A percentile compares a stretch with the other conserved stretches of the same genome.
Conservation (phyloP, 2,888 invertebrate genomes). For the Scaptomyza cyrtandrae region DNA sequence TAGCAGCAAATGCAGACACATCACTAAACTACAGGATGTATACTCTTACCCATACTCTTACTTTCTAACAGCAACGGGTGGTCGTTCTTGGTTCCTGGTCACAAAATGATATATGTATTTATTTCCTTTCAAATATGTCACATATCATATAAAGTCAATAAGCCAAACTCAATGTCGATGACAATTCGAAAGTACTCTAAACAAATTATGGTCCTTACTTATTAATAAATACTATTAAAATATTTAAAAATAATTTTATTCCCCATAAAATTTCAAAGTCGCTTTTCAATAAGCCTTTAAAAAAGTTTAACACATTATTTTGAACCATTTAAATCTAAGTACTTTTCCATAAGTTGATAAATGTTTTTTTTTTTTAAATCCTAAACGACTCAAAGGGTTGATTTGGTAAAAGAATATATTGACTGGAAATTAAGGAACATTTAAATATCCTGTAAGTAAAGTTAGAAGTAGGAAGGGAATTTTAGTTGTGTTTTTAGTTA, state of each 20-base stretch:
- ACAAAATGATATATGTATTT: conserved; percentile 83
- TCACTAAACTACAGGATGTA: conserved; percentile 78
- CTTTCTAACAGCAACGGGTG: conserved; percentile 74
- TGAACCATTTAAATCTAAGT: background rate
- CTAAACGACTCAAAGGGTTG: conserved; percentile 2
- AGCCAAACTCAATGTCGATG: background rate
- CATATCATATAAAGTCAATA: conserved; percentile 37
- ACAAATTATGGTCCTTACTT: background rate
- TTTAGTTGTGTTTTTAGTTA: no score
- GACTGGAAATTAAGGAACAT: background rate
- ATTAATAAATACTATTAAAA: conserved; percentile 11
- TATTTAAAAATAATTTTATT: background rate
- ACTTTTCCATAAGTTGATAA: conserved; percentile 4
- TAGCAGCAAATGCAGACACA: conserved; percentile 49
- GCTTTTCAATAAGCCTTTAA: background rate
- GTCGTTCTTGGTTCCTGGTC: conserved; percentile 70
- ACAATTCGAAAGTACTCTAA: conserved; percentile 11
- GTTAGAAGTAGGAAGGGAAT: background rate
- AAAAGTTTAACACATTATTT: background rate
- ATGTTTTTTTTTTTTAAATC: conserved; percentile 2
- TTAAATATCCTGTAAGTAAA: background rate
- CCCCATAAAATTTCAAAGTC: background rate
- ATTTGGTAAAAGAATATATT: conserved; percentile 2
- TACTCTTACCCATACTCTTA: conserved; percentile 44
- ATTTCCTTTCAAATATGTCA: conserved; percentile 66